Percentiles rank a stretch among this genome's conserved stretches.
These are phyloP conservation scores for human DNA, from an alignment of 2,113 vertebrate genomes.

Conservation along the genomic window GRCh38 chr5:130413501-130414000, in stretches of 20 bases:
- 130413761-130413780: not conserved
- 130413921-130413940: not conserved
- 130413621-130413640: not conserved
- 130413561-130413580: not conserved
- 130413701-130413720: not conserved
- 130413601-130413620: not conserved
- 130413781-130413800: not conserved
- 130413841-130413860: not conserved
- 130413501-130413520: not conserved
- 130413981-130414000: not conserved
- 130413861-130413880: not conserved
- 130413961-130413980: not conserved
- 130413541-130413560: not conserved
- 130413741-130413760: not conserved
- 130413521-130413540: not conserved
- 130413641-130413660: not conserved
- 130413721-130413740: not conserved
- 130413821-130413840: not conserved
- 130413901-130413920: not conserved
- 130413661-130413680: not conserved
- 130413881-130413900: not conserved
- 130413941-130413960: not conserved
- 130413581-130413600: not conserved
- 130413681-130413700: not conserved
- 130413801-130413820: not conserved